Base-by-base conservation (phyloP, 2,113 vertebrate genomes). In the Oreotrochilus melanogaster region DNA sequence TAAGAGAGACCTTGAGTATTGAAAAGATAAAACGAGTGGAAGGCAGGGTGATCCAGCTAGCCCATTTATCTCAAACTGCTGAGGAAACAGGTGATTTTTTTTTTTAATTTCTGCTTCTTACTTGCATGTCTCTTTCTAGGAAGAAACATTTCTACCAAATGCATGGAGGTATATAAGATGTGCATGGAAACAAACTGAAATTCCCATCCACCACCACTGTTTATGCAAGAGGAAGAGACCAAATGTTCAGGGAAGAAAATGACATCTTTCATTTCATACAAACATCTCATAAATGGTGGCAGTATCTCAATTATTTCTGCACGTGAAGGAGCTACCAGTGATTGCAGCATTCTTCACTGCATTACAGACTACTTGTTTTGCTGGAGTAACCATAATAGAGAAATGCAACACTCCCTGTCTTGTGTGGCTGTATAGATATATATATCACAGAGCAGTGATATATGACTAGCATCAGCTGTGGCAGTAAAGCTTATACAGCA, bases 391-490 rank as follows among this genome's bases (percentile, higher is more conserved):
- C 53, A 39, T 72, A 90, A 69, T 27, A 92, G 56, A 74, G 69
- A 78, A 89, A 89, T 0, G 2, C 88, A 91, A 94, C 67, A 50
- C 89, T 84, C 48, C 50, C 62, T 8, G 12, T 2, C 5, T 47
- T 66, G 14, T 28, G 69, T 8, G 17, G 58, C 45, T 39, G 2
- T 30, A 30, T 30, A 53, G 27, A 28, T 31, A 30, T 31, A 31
- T 27, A 16, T 64, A 30, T 78, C 51, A 9, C 80, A 56, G 75
- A 60, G 56, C 75, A 27, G 31, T 37, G 69, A 91, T 65, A 57
- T 16, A 35, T 14, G 72, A 92, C 58, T 83, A 30, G 13, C 70
- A 89, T 82, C 86, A 92, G 94, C 90, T 81, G 84, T 73, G 88
- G 75, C 58, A 86, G 54, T 48, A n/a, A 39, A 92, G 56, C 84